Base-by-base conservation (phyloP, 2,888 invertebrate genomes). In the Choreutis nemorana region DNA sequence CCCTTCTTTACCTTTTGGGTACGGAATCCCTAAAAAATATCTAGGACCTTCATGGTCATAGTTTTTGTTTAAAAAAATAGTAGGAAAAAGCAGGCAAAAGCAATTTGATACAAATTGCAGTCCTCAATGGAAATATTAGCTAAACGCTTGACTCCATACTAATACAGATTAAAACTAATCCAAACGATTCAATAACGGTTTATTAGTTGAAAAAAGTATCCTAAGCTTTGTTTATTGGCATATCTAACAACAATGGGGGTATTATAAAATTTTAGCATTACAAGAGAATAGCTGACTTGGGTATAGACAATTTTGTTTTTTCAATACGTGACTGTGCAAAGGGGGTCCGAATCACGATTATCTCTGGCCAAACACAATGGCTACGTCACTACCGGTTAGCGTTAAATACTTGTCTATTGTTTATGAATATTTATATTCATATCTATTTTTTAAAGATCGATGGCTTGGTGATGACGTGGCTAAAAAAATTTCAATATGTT, bases 161-260 rank as follows among this genome's bases (percentile, higher is more conserved):
- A 23, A 30, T 35, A 9, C 20, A 41, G 50, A 46, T 55, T 53
- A 54, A 33, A 30, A 35, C 31, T 46, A 55, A 57, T 52, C 54
- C 49, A 42, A 36, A 55, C 57, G 45, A 57, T 59, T 60, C 50
- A 61, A 63, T 60, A 62, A 48, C 54, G 41, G 35, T 37, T 37
- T 47, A 44, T 38, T 35, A 31, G 33, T 34, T 37, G 47, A 39
- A 40, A 45, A 44, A 30, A 34, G 31, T 38, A 32, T 28, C 30
- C 32, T 67, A 68, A 71, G 65, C 67, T 59, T 67, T 70, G 68
- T 72, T 72, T 70, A 70, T 66, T 56, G 48, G 46, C 40, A 34
- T n/a, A 41, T 40, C 37, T 39, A 20, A 29, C 31, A 40, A 57
- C 51, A 55, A 53, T 45, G 29, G 35, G 30, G 24, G 14, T 35